Base-by-base conservation (phyloP, 2,113 vertebrate genomes). In the Chamaea fasciata region DNA sequence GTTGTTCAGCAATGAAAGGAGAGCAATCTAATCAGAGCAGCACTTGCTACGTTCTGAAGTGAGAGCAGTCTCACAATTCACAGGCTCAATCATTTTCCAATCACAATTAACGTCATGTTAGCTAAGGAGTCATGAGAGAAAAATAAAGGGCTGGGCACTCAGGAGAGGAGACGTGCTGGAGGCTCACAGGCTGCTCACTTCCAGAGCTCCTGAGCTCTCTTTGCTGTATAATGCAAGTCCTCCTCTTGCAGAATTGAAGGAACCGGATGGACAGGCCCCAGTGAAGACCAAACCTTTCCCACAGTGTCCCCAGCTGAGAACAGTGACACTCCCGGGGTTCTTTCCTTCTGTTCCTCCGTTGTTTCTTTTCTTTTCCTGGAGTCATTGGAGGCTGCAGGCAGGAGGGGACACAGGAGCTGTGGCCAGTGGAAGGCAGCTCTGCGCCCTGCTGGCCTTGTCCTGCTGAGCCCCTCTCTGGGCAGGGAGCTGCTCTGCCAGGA, bases 21-120 rank as follows among this genome's bases (percentile, higher is more conserved):
- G 84, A 81, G 69, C 76, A 64, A 46, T 78, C 71, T 80, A 86
- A 92, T 95, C 91, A 90, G 78, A 75, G 71, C 10, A 4, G 28
- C 20, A 21, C 76, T 83, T 41, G 64, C 46, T 65, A 8, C 16
- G 15, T 20, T 65, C 18, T 47, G 89, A 60, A 76, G 70, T 33
- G 69, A 84, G 62, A 93, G 76, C 47, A 37, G 63, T 7, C 77
- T 60, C 87, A 63, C 68, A 50, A 63, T 42, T 56, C 44, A 1
- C 52, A 27, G 90, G 27, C 75, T 92, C 82, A 88, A 67, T 88
- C 82, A 88, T 69, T 92, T 94, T 81, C 87, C 80, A 78, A 82
- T 94, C 84, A 91, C 71, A 94, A 92, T 96, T 86, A 92, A 79
- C 1, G 7, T 68, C 91, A 35, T 1, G 67, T 76, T 83, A 75